Evolutionary conservation across 2,113 vertebrate species (phyloP), one percentile per base, ranked within the genome.

Genomic region (Chamaetylas fuelleborni): DNA sequence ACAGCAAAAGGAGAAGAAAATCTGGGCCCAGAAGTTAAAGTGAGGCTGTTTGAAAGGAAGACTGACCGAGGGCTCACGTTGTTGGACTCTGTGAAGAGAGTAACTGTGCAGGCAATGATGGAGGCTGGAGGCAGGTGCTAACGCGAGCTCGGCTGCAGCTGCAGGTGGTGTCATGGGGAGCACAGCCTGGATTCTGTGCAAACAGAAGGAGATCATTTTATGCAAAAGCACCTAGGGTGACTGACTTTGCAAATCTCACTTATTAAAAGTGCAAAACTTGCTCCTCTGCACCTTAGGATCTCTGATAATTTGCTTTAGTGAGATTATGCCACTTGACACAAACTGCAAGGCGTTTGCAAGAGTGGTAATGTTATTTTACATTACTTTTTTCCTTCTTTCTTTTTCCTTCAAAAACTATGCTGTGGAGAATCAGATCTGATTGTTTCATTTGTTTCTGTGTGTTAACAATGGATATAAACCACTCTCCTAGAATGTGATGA

Each of bases 281-380:
- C 92, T 96, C 77, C 88, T 97, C 95, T 93, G 92, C 76, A 91
- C 92, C 71, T 97, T 94, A 66, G 61, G 73, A 88, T 96, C 56
- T 96, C 74, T 81, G 87, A 96, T 78, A 94, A 94, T 73, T 94
- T 91, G 80, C 50, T 95, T 15, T 80, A 94, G 90, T 96, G 95
- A 97, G 90, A 95, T 93, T 93, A 70, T 67, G 22, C 90, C 80
- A 86, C 82, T 95, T 72, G 54, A 91, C 76, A 66, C 81, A 90
- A 71, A 85, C 43, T 84, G 23, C 50, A 78, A 72, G 23, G 36
- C 9, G 4, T 94, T 88, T 95, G 53, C 61, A 90, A 79, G 40
- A 89, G 73, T 77, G 81, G 57, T 47, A 60, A 88, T 58, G 20
- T 91, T 96, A 43, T 92, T 96, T 95, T 80, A 53, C 28, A 24